Base-by-base conservation (phyloP, 1,140 invertebrate genomes). In the Hyposmocoma kahamanoa region DNA sequence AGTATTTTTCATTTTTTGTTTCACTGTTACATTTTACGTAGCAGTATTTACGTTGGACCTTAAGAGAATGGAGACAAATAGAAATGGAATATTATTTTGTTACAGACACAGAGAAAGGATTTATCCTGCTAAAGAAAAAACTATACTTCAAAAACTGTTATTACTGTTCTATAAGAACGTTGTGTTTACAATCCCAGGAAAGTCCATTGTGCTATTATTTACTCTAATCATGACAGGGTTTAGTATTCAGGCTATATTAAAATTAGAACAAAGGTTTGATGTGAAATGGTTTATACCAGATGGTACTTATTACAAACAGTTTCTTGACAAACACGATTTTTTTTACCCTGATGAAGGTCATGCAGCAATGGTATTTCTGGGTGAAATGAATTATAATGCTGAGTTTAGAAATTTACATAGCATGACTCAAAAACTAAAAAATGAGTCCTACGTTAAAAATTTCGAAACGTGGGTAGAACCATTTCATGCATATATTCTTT, bases 21-120 rank as follows among this genome's bases (percentile, higher is more conserved):
- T 92, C 57, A 92, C 92, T 65, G 88, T 93, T 4, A 94, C 93
- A 5, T 92, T 95, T 78, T 95, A 94, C 78, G 88, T 93, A n/a
- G 93, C 92, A 1, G 89, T 91, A 46, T 91, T 95, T 59, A 90
- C 91, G 0, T 69, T 95, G 42, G 93, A 95, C 64, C 84, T 92
- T 38, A 84, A 69, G 69, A 87, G 93, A 67, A 86, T 93, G 15
- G 87, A 90, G 55, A 62, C 65, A 0, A 89, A 88, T 45, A 74
- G 91, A 62, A 93, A 95, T 77, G 91, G 91, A 9, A 66, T 92
- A 30, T 26, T 93, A 1, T 89, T 90, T 17, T 95, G 93, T 66
- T 90, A 91, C 45, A 76, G 84, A 53, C 90, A 94, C 69, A 85
- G 90, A 51, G 84, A 87, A 30, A 88, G 88, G 41, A 66, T 84